Base-by-base conservation (phyloP, 2,113 vertebrate species). In the Aspidoscelis tigris region DNA sequence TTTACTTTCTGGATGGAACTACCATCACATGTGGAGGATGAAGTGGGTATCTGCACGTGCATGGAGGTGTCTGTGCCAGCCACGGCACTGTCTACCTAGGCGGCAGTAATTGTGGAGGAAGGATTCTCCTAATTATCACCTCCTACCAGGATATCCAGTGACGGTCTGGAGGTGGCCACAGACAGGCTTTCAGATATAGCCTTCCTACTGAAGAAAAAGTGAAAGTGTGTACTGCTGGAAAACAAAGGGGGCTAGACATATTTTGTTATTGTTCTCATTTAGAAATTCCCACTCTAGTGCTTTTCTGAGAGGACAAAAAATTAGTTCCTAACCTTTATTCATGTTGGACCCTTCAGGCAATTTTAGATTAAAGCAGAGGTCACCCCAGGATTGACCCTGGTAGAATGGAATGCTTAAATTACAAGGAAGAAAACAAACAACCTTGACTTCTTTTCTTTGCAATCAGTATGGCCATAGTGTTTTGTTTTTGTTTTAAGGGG, bases 341-440 rank as follows among this genome's bases (percentile, higher is more conserved):
- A 88, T 71, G 91, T 88, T 71, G 70, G 80, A 89, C 89, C 91
- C 88, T 93, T 87, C 50, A 53, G 79, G 88, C 88, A 91, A 91
- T 92, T 92, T 93, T 88, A 86, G 90, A 91, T 90, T 44, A 92
- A 92, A 93, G 92, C 89, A 87, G 88, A 93, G 93, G 92, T 94
- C 92, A 89, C 74, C 76, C 71, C 76, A 94, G 85, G 89, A 81
- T 89, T 91, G 92, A 93, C 89, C 74, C 86, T 92, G 66, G 89
- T 85, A 91, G 87, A 88, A 82, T 5, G 0, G 82, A 92, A 93
- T 92, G 91, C 89, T 92, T 92, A 92, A 93, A 91, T 93, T 93
- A 93, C 92, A 93, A 88, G 88, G 76, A 83, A 93, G 88, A 93
- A 92, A 89, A 88, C 92, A 94, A 93, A 93, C 91, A 93, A 91